phyloP scores from a whole-genome alignment of 1,140 invertebrate genomes.

The Micrasema minimum region DNA sequence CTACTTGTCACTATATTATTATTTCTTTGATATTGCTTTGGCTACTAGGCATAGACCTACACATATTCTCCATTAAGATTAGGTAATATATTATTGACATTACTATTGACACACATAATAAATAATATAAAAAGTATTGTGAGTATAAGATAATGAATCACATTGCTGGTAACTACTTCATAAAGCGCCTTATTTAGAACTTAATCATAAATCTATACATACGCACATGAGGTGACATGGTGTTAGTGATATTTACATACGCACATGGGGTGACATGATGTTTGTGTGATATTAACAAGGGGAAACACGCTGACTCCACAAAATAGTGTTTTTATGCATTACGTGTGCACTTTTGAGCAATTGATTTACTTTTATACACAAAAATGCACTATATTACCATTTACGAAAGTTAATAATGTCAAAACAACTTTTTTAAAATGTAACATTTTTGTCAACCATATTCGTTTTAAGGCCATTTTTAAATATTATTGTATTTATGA shows the following conservation, averaged over 20 bases:
- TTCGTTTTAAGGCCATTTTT: too few relatives aligned
- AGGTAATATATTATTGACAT: slow-evolving; percentile 6
- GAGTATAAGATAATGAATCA: slow-evolving; percentile 33
- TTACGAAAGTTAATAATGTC: too few relatives aligned
- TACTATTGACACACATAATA: slow-evolving; percentile 13
- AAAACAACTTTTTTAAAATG: too few relatives aligned
- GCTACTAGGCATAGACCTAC: slow-evolving; percentile 29
- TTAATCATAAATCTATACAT: too few relatives aligned
- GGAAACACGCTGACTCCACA: too few relatives aligned
- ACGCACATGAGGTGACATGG: too few relatives aligned
- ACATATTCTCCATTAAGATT: slow-evolving; percentile 22
- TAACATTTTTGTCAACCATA: too few relatives aligned
- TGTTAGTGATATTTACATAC: slow-evolving; percentile 23
- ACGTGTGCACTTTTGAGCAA: too few relatives aligned
- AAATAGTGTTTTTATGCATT: too few relatives aligned
- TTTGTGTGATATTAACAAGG: background rate
- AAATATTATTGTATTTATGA: too few relatives aligned
- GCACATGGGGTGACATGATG: background rate
- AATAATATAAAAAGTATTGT: slow-evolving; percentile 22
- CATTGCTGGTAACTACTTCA: slow-evolving; percentile 39
- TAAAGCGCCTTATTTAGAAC: slow-evolving; percentile 27
- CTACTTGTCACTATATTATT: slow-evolving; percentile 1
- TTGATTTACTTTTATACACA: too few relatives aligned
- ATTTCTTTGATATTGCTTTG: slow-evolving; percentile 38
- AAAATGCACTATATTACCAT: too few relatives aligned